These are phyloP conservation scores for Sturnira hondurensis DNA, from an alignment of 2,113 vertebrate genomes.

Conservation along the genomic window DNA sequence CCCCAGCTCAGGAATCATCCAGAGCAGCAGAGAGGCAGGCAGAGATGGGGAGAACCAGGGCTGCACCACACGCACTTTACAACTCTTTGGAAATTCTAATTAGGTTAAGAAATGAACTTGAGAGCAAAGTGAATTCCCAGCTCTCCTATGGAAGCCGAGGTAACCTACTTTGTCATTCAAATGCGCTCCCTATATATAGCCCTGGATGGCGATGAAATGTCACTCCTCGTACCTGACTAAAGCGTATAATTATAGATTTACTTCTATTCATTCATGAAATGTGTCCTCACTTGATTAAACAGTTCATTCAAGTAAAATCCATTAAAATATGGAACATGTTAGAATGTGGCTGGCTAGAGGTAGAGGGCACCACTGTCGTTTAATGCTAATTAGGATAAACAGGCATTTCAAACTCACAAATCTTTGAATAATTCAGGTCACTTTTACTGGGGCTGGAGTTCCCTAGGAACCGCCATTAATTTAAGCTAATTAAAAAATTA, in stretches of 20 bases:
- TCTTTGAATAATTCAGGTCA: slow-evolving; percentile 75
- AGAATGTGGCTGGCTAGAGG: slow-evolving; percentile 54
- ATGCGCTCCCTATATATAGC: slow-evolving; percentile 69
- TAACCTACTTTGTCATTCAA: slow-evolving; percentile 77
- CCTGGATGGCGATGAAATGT: slow-evolving; percentile 56
- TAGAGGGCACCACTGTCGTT: slow-evolving; percentile 51
- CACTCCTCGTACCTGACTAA: slow-evolving; percentile 75
- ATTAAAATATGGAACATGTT: slow-evolving; percentile 69
- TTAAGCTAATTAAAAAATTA: slow-evolving; percentile 74
- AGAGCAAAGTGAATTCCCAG: slow-evolving; percentile 50
- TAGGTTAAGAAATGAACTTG: slow-evolving; percentile 56
- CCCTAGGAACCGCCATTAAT: slow-evolving; percentile 69
- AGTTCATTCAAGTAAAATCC: slow-evolving; percentile 75
- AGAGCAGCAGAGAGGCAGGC: not conserved
- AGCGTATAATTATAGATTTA: slow-evolving; percentile 74
- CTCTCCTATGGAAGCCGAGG: slow-evolving; percentile 60
- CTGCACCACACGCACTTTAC: slow-evolving; percentile 17
- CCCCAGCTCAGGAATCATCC: not conserved
- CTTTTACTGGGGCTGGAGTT: slow-evolving; percentile 56
- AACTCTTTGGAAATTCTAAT: slow-evolving; percentile 61
- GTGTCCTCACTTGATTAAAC: slow-evolving; percentile 76
- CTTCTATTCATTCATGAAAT: slow-evolving; percentile 77
- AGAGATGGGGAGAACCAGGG: not conserved
- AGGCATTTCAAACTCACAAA: slow-evolving; percentile 66
- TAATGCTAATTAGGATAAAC: slow-evolving; percentile 74